Percentiles rank a stretch among this genome's conserved stretches.
These are phyloP conservation scores for Amphiprion clarkii DNA, from an alignment of 2,797 vertebrate species.

Conservation along the genomic window DNA sequence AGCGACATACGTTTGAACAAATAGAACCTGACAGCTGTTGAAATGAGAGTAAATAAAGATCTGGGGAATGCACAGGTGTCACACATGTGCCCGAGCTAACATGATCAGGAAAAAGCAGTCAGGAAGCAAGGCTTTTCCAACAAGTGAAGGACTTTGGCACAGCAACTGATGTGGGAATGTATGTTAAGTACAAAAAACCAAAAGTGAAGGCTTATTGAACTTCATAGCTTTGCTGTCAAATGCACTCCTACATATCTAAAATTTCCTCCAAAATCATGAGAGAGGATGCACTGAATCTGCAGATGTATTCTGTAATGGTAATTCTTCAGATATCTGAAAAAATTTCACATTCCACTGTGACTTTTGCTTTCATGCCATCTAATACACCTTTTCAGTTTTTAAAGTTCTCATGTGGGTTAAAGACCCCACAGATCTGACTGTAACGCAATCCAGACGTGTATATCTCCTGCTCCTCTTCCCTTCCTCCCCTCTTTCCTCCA, in stretches of 20 bases:
- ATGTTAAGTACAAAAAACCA: not conserved
- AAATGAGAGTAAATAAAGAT: slow-evolving; percentile 42
- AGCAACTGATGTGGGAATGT: not conserved
- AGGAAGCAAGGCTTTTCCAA: not conserved
- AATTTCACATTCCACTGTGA: not conserved
- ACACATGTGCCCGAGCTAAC: not conserved
- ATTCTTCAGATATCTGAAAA: no score
- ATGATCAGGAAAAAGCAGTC: not conserved
- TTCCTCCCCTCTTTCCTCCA: not conserved
- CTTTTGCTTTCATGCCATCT: not conserved
- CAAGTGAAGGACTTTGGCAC: not conserved
- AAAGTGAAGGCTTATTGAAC: not conserved
- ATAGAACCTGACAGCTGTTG: slow-evolving; percentile 36
- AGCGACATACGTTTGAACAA: slow-evolving; percentile 12
- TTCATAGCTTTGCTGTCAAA: not conserved
- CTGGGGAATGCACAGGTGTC: slow-evolving; percentile 12
- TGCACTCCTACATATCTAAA: not conserved
- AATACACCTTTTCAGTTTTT: not conserved
- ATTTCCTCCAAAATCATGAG: slow-evolving; percentile 5
- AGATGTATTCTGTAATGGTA: not conserved
- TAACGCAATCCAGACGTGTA: not conserved
- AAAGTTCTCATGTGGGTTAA: not conserved
- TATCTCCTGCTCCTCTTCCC: slow-evolving; percentile 1
- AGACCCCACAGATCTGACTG: slow-evolving; percentile 3
- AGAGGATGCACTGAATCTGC: slow-evolving; percentile 1